Evolutionary conservation across 2,797 vertebrate species (phyloP).

Genomic region (Kryptopterus vitreolus): DNA sequence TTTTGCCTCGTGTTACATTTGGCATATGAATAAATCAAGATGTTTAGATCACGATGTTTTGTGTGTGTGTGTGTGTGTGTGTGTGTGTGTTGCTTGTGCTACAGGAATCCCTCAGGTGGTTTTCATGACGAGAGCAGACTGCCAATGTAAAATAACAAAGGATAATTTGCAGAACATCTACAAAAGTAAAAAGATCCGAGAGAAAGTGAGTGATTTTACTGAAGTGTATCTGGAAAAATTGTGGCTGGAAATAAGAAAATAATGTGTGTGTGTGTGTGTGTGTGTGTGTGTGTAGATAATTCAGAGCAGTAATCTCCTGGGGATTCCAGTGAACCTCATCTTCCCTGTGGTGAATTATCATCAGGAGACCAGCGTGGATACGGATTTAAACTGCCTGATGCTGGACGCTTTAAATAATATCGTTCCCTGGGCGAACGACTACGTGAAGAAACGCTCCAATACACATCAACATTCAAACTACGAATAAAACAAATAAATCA

Average conservation of each 20-base stretch:
- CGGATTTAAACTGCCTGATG: slow-evolving; percentile 34
- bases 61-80: too few relatives aligned
- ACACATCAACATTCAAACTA: not conserved
- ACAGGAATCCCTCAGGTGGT: slow-evolving; percentile 39
- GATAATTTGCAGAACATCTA: not conserved
- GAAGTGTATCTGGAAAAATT: too few relatives aligned
- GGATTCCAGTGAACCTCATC: slow-evolving; percentile 28
- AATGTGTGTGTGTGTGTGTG: too few relatives aligned
- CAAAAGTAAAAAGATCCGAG: slow-evolving; percentile 28
- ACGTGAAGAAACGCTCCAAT: not conserved
- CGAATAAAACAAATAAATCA: not conserved
- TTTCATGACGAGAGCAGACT: slow-evolving; percentile 33
- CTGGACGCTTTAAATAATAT: slow-evolving; percentile 32
- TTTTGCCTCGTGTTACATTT: too few relatives aligned
- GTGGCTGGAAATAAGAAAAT: too few relatives aligned
- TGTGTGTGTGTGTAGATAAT: slow-evolving; percentile 27
- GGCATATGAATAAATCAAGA: too few relatives aligned
- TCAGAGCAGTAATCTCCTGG: slow-evolving; percentile 9
- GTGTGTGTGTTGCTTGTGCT: not conserved
- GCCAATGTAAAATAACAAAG: slow-evolving; percentile 14
- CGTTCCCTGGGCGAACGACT: slow-evolving; percentile 26
- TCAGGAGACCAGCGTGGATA: slow-evolving; percentile 15
- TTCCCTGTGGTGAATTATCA: slow-evolving; percentile 46
- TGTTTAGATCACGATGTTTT: too few relatives aligned
- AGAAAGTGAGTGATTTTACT: slow-evolving; percentile 37